These are phyloP conservation scores for Urophycis tenuis DNA, from an alignment of 2,797 vertebrate genomes.

Conservation along the genomic window DNA sequence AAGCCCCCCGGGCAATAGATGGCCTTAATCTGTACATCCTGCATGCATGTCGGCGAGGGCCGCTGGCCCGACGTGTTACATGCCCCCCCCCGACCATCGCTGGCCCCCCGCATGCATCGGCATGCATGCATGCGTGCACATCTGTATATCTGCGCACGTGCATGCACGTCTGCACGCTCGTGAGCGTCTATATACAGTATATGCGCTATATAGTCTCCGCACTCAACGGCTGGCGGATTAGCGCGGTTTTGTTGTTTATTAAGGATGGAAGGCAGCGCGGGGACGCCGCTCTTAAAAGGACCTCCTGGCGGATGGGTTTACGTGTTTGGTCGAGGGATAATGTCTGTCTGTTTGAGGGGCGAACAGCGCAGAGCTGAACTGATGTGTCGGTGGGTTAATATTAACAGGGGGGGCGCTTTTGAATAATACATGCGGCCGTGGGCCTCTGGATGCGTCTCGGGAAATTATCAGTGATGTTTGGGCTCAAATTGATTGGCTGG, in stretches of 20 bases:
- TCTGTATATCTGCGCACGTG: too few species aligned
- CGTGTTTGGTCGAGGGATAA: not conserved
- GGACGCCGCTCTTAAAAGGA: not conserved
- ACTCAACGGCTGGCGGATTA: not conserved
- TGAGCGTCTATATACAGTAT: not conserved
- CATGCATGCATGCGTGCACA: not conserved
- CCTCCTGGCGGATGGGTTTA: not conserved
- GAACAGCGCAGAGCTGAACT: not conserved
- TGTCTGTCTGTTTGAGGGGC: not conserved
- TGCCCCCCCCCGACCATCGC: conserved; percentile 22
- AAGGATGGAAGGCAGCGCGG: not conserved
- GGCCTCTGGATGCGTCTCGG: not conserved
- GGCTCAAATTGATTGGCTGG: not conserved
- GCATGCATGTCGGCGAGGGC: conserved; percentile 51
- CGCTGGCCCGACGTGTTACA: conserved; percentile 51
- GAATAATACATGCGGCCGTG: not conserved
- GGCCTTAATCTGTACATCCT: conserved; percentile 60
- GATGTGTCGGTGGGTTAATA: not conserved
- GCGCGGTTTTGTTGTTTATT: not conserved
- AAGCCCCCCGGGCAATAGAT: conserved; percentile 47
- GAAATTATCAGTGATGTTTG: not conserved
- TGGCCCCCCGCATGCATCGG: not conserved
- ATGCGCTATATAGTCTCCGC: not conserved
- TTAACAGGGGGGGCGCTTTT: not conserved
- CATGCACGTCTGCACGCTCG: not conserved